Percentiles rank a stretch among this genome's conserved stretches.
Evolutionary conservation across 2,888 invertebrate species (phyloP).

Genomic region (Myopa tessellatipennis): DNA sequence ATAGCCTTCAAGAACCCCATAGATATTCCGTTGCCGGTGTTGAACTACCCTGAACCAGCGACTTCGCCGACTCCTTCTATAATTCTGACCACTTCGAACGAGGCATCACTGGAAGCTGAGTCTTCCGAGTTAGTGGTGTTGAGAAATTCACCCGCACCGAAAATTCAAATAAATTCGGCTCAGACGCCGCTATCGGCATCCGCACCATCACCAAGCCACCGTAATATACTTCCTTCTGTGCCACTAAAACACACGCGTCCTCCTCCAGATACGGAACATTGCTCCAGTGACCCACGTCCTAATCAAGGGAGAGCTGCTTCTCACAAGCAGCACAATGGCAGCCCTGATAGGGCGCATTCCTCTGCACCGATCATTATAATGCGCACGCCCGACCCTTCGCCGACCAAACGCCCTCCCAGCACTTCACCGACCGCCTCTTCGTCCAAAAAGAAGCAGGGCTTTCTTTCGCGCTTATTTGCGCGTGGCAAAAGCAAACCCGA

Average conservation of each 20-base stretch:
- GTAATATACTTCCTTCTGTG: constrained; percentile 77
- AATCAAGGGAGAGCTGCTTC: neutral
- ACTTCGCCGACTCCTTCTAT: neutral
- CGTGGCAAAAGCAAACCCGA: constrained; percentile 68
- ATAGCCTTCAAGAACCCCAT: constrained; percentile 87
- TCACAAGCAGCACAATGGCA: neutral
- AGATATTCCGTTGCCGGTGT: constrained; percentile 74
- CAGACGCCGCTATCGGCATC: constrained; percentile 61
- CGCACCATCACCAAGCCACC: constrained; percentile 59
- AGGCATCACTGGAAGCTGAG: constrained; percentile 27
- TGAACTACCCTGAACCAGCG: constrained; percentile 61
- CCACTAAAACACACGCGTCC: constrained; percentile 77
- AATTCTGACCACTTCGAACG: constrained; percentile 28
- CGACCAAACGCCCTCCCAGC: constrained; percentile 71
- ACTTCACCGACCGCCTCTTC: constrained; percentile 66
- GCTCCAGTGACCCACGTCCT: constrained; percentile 47
- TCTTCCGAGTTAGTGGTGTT: constrained; percentile 67
- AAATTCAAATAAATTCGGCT: constrained; percentile 66
- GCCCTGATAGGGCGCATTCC: constrained; percentile 48
- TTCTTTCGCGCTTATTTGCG: constrained; percentile 75
- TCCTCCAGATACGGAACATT: constrained; percentile 33
- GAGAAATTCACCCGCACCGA: constrained; percentile 69
- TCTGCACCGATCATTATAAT: constrained; percentile 67
- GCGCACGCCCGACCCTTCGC: constrained; percentile 68
- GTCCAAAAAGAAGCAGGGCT: constrained; percentile 73